Conservation (phyloP, 53 echinoderm and acorn worm genomes). For the Hippasteria phrygiana region DNA sequence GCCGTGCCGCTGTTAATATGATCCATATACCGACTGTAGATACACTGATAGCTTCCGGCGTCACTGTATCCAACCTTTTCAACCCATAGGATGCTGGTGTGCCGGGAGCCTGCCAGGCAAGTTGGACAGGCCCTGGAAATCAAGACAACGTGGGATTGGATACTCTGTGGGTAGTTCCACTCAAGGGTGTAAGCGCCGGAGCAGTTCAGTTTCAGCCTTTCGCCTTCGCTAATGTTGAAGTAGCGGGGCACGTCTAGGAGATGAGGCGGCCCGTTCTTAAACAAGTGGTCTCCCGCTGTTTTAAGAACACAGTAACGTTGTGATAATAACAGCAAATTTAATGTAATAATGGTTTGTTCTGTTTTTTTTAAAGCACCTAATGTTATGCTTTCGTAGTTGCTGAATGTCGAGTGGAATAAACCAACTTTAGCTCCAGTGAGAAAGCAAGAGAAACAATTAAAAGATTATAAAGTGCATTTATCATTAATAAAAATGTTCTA, state of each 20-base stretch:
- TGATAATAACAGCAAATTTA: no score
- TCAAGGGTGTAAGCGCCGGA: constrained; percentile 80
- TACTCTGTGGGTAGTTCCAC: constrained; percentile 80
- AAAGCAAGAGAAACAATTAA: no score
- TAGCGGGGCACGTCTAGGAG: constrained; percentile 49
- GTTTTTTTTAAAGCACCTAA: no score
- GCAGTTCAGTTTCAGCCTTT: constrained; percentile 72
- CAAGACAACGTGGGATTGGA: constrained; percentile 62
- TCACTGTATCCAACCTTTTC: constrained; percentile 66
- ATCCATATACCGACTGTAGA: constrained; percentile 85
- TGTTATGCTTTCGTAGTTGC: no score
- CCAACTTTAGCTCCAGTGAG: no score
- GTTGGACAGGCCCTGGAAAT: constrained; percentile 69
- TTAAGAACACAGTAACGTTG: background rate
- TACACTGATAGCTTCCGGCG: constrained; percentile 76
- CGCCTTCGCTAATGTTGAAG: constrained; percentile 57
- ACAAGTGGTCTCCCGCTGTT: constrained; percentile 39
- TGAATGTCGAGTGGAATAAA: no score
- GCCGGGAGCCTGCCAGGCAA: constrained; percentile 52
- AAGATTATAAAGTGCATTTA: background rate
- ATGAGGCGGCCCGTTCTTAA: constrained; percentile 64
- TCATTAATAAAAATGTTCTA: background rate
- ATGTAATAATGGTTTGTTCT: no score
- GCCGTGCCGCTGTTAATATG: constrained; percentile 82
- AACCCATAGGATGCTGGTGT: constrained; percentile 69